Evolutionary conservation across 2,797 vertebrate genomes (phyloP).

Genomic region (Syndactyla subalaris): DNA sequence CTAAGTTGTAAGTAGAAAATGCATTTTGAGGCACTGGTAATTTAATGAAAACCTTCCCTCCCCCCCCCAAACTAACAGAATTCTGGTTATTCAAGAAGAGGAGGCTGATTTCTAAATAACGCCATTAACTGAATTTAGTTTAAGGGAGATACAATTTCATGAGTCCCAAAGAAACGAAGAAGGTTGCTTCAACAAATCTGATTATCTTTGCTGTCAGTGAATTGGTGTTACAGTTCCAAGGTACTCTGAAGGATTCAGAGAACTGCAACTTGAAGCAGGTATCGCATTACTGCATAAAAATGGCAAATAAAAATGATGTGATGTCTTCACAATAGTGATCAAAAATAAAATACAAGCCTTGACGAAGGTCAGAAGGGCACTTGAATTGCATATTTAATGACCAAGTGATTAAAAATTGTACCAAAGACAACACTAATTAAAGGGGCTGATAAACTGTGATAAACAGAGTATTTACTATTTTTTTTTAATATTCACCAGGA

Average conservation of each 20-base stretch:
- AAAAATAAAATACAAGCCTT: not conserved
- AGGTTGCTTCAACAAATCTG: not conserved
- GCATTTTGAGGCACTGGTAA: constrained; percentile 22
- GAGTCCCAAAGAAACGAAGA: not conserved
- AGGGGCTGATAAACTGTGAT: not conserved
- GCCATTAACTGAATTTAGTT: constrained; percentile 29
- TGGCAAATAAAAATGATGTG: not conserved
- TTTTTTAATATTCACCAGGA: not conserved
- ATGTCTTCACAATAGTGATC: not conserved
- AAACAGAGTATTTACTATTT: not conserved
- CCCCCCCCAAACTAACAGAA: not conserved
- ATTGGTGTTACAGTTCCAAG: not conserved
- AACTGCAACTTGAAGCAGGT: not conserved
- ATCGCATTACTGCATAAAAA: not conserved
- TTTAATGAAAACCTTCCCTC: constrained; percentile 23
- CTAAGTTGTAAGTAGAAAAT: constrained; percentile 66
- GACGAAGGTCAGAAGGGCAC: not conserved
- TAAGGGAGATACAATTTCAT: constrained; percentile 27
- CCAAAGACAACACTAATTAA: not conserved
- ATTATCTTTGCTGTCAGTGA: not conserved
- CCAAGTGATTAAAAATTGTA: not conserved
- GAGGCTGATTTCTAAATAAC: constrained; percentile 32
- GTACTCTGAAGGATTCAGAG: not conserved
- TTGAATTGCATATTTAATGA: not conserved
- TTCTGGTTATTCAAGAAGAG: constrained; percentile 14